Percentiles rank a stretch among this genome's conserved stretches.
These are phyloP conservation scores for Melolontha melolontha DNA, from an alignment of 2,888 invertebrate genomes.

Conservation along the genomic window DNA sequence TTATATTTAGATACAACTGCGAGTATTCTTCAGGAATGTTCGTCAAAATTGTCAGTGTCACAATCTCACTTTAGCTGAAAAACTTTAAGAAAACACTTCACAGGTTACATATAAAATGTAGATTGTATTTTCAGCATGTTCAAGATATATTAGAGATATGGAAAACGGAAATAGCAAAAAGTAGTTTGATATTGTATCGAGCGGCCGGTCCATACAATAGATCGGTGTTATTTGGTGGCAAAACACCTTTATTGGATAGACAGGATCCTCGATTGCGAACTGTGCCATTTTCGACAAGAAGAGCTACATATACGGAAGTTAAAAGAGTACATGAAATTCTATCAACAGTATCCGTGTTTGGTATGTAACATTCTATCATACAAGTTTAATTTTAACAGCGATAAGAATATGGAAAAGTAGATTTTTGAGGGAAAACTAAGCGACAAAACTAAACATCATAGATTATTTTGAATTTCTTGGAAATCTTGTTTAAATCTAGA, in stretches of 20 bases:
- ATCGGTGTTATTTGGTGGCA: constrained; percentile 79
- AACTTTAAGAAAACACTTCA: too few relatives aligned
- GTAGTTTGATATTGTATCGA: constrained; percentile 80
- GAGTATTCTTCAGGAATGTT: too few relatives aligned
- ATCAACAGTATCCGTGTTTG: constrained; percentile 75
- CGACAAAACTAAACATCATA: too few relatives aligned
- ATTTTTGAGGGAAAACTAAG: too few relatives aligned
- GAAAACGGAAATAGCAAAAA: constrained; percentile 74
- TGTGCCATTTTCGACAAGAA: constrained; percentile 85
- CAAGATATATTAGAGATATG: constrained; percentile 78
- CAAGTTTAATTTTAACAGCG: not conserved
- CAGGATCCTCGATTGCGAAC: constrained; percentile 74
- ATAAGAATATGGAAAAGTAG: too few relatives aligned
- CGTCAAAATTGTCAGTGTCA: too few relatives aligned
- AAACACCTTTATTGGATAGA: constrained; percentile 75
- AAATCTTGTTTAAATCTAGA: too few relatives aligned
- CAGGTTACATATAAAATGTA: too few relatives aligned
- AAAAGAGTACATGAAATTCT: constrained; percentile 79
- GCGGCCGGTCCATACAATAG: constrained; percentile 81
- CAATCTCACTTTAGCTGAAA: too few relatives aligned
- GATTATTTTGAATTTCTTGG: too few relatives aligned
- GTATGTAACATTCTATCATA: constrained; percentile 63
- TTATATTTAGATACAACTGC: too few relatives aligned
- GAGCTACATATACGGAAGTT: constrained; percentile 85
- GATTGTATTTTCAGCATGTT: constrained; percentile 75